Conservation (phyloP, 2,113 vertebrate species). For the Fregata magnificens region DNA sequence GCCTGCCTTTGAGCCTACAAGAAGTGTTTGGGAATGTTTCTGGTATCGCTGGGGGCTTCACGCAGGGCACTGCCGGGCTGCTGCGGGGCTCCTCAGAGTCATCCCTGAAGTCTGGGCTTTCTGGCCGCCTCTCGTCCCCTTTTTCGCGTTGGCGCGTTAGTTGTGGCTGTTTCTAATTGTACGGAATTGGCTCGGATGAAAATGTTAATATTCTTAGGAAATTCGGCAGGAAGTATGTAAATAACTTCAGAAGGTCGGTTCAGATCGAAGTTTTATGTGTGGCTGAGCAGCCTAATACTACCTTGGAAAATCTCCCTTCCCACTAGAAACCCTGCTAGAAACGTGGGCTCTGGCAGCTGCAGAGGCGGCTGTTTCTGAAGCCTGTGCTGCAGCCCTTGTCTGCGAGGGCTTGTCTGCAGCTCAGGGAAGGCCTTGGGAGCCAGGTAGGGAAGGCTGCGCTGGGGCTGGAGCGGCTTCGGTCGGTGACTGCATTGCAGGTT, state of each 20-base stretch:
- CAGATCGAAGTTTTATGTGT: rapidly evolving
- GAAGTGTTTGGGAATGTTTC: background rate
- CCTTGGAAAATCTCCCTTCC: background rate
- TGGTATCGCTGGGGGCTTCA: background rate
- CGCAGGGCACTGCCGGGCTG: background rate
- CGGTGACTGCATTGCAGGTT: background rate
- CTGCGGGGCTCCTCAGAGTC: rapidly evolving
- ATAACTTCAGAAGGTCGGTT: background rate
- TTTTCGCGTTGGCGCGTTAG: rapidly evolving
- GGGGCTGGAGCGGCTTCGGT: too few relatives aligned
- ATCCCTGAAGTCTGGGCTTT: rapidly evolving
- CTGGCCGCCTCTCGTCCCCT: rapidly evolving
- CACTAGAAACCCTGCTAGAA: rapidly evolving
- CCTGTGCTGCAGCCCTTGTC: too few relatives aligned
- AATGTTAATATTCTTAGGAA: background rate
- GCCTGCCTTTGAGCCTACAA: rapidly evolving
- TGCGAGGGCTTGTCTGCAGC: too few relatives aligned
- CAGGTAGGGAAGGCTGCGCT: rapidly evolving
- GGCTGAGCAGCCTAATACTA: rapidly evolving
- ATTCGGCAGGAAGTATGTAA: background rate
- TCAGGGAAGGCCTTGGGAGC: background rate
- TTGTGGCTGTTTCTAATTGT: background rate
- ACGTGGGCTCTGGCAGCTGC: background rate
- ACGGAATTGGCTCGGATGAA: rapidly evolving
- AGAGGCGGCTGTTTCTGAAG: rapidly evolving